A percentile compares a stretch with the other conserved stretches of the same genome.
Conservation (phyloP, 2,888 invertebrate species). For the Therioaphis trifolii region DNA sequence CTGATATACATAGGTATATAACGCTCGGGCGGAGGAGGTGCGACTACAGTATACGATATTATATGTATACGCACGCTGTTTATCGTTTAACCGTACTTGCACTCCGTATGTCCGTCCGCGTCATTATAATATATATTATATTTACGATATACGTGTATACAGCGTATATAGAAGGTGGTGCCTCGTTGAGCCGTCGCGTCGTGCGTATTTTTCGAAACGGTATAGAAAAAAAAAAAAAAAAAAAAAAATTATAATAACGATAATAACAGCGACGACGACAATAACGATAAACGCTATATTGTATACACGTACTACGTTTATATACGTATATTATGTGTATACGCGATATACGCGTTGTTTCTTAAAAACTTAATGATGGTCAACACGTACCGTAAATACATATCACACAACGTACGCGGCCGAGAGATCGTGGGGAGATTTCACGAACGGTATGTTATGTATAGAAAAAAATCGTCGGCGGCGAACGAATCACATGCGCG, state of each 20-base stretch:
- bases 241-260: neutral
- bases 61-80: neutral
- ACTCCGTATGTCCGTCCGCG: neutral
- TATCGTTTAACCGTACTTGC: conserved; percentile 38
- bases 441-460: conserved; percentile 46
- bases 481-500: conserved; percentile 38
- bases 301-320: too few species aligned
- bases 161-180: too few species aligned
- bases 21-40: too few species aligned
- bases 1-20: too few species aligned
- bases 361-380: conserved; percentile 30
- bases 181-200: conserved; percentile 16
- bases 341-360: neutral
- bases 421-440: neutral
- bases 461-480: too few species aligned
- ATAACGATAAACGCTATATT: too few species aligned
- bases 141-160: conserved; percentile 24
- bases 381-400: neutral
- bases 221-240: neutral
- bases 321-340: too few species aligned
- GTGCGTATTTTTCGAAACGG: neutral
- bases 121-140: neutral
- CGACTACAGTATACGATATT: too few species aligned
- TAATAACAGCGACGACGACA: too few species aligned
- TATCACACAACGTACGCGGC: neutral